These are phyloP conservation scores for Desoria tigrina DNA, from an alignment of 2,888 invertebrate genomes.

Conservation along the genomic window DNA sequence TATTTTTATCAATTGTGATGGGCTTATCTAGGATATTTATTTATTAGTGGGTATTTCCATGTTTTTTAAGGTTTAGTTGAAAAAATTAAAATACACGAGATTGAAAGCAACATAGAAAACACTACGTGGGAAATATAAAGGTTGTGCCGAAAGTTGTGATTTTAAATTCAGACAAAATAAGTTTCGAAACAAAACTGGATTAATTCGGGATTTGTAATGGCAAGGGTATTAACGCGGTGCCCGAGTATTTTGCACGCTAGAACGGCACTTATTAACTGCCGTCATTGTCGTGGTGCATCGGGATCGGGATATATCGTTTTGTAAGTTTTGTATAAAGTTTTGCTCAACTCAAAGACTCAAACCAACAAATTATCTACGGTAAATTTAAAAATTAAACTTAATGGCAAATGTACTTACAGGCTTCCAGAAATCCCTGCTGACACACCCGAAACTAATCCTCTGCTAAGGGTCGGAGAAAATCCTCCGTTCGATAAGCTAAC, in stretches of 20 bases:
- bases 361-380: neutral
- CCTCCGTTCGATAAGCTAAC: constrained; percentile 80
- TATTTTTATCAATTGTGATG: too few relatives aligned
- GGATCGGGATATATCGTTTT: constrained; percentile 16
- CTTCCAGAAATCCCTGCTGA: constrained; percentile 67
- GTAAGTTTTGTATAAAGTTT: constrained; percentile 7
- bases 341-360: too few relatives aligned
- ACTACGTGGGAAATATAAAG: too few relatives aligned
- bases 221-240: neutral
- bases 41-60: too few relatives aligned
- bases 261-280: neutral
- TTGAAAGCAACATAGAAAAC: too few relatives aligned
- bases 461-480: constrained; percentile 71
- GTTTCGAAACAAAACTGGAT: too few relatives aligned
- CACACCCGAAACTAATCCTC: constrained; percentile 68
- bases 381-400: neutral
- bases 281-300: neutral
- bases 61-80: too few relatives aligned
- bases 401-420: constrained; percentile 55
- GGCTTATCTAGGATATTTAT: too few relatives aligned
- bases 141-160: too few relatives aligned
- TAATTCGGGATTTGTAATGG: too few relatives aligned
- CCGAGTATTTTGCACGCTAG: neutral
- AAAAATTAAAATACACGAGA: too few relatives aligned
- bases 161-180: too few relatives aligned